phyloP scores from a whole-genome alignment of 2,888 invertebrate species.

The Neuroscelio doddi region DNA sequence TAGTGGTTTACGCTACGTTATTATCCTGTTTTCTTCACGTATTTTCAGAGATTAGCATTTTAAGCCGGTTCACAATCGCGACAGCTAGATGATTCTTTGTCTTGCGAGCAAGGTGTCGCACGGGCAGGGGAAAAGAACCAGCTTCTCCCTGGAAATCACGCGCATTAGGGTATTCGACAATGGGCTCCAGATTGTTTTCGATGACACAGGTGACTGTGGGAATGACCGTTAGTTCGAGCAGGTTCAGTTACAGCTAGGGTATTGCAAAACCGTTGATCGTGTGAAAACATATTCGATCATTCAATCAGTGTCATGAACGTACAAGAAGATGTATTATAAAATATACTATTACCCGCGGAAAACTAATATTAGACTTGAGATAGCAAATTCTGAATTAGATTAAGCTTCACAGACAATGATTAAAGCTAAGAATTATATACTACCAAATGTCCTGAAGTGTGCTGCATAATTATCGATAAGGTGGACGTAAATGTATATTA shows the following conservation, averaged over 20 bases:
- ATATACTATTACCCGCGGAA: too few species aligned
- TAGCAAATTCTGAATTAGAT: too few species aligned
- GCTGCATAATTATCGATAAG: too few species aligned
- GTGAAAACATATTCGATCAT: slow-evolving; percentile 21
- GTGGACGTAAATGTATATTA: too few species aligned
- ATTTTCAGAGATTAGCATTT: slow-evolving; percentile 56
- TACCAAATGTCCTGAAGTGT: too few species aligned
- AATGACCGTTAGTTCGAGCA: slow-evolving; percentile 68
- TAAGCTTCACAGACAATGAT: too few species aligned
- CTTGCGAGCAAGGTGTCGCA: slow-evolving; percentile 55
- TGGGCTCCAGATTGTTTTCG: slow-evolving; percentile 58
- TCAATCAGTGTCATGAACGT: too few species aligned
- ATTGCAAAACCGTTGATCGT: slow-evolving; percentile 25
- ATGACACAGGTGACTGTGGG: slow-evolving; percentile 69
- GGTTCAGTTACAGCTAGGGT: slow-evolving; percentile 53
- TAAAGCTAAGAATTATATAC: too few species aligned
- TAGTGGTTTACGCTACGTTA: slow-evolving; percentile 15
- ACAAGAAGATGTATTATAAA: too few species aligned
- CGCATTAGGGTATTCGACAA: slow-evolving; percentile 61
- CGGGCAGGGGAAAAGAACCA: slow-evolving; percentile 25
- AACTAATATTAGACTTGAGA: too few species aligned
- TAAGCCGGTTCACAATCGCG: slow-evolving; percentile 56
- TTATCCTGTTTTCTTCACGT: slow-evolving; percentile 44
- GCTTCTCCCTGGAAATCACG: slow-evolving; percentile 50
- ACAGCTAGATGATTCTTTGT: slow-evolving; percentile 48